Conservation (phyloP, 92 coral and sea anemone genomes). For the Micromussa lordhowensis region DNA sequence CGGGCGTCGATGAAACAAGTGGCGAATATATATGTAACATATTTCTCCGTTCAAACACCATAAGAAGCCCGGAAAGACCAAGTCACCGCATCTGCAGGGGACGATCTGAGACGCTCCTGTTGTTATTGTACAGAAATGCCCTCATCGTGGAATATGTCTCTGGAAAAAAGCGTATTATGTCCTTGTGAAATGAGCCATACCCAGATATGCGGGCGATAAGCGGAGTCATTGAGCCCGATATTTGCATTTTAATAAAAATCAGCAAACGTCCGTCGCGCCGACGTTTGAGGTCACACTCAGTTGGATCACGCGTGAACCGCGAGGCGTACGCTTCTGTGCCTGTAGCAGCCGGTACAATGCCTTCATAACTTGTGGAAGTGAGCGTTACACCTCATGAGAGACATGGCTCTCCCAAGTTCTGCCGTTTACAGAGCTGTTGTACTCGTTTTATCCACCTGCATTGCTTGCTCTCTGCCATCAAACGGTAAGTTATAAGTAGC, state of each 20-base stretch:
- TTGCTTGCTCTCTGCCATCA: neutral
- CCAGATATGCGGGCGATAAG: neutral
- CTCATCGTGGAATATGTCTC: neutral
- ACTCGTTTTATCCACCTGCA: neutral
- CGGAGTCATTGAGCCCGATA: neutral
- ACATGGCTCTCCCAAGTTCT: constrained; percentile 18
- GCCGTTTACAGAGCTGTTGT: neutral
- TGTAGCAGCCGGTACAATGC: neutral
- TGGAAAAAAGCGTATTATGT: neutral
- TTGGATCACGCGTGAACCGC: neutral
- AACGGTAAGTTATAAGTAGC: neutral
- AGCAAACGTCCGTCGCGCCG: neutral
- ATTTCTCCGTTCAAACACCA: neutral
- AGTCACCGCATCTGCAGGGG: no score
- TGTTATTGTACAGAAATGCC: neutral
- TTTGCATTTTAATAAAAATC: constrained; percentile 1
- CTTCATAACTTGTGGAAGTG: neutral
- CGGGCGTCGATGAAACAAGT: neutral
- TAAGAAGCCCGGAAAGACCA: neutral
- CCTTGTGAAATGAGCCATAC: neutral
- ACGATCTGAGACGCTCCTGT: neutral
- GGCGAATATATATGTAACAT: neutral
- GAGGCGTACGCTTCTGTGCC: neutral
- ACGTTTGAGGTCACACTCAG: neutral
- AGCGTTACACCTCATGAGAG: neutral